Percentiles rank a stretch among this genome's conserved stretches.
phyloP scores from a whole-genome alignment of 2,888 invertebrate genomes.

The Ectemnius lituratus region DNA sequence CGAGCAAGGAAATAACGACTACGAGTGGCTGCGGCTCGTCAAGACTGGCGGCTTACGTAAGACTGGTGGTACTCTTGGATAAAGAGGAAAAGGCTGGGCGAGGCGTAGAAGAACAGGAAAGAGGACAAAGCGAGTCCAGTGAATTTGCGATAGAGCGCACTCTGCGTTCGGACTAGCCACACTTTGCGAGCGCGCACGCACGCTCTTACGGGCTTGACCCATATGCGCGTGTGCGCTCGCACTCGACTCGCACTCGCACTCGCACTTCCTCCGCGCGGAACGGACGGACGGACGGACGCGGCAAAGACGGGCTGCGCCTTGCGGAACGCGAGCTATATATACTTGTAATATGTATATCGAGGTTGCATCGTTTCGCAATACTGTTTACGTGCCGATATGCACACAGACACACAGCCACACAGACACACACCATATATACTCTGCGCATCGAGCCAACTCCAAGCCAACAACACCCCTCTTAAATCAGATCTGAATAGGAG shows the following conservation, averaged over 20 bases:
- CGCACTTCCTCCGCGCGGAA: not conserved
- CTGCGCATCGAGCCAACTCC: too few relatives aligned
- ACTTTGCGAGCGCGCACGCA: too few relatives aligned
- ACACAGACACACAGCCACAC: too few relatives aligned
- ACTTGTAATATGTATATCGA: slow-evolving; percentile 7
- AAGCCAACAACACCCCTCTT: too few relatives aligned
- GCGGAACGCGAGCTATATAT: not conserved
- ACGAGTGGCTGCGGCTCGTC: not conserved
- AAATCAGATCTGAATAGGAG: too few relatives aligned
- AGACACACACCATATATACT: too few relatives aligned
- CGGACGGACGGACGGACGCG: not conserved
- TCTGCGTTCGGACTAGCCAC: too few relatives aligned
- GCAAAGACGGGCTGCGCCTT: slow-evolving; percentile 1
- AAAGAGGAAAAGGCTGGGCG: slow-evolving; percentile 11
- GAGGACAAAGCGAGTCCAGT: too few relatives aligned
- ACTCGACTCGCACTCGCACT: not conserved
- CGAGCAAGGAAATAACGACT: not conserved
- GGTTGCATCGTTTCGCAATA: not conserved
- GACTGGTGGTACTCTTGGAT: not conserved
- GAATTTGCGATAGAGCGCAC: too few relatives aligned
- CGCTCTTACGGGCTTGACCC: not conserved
- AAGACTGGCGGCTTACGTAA: slow-evolving; percentile 3
- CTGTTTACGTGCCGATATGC: not conserved
- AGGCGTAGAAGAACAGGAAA: not conserved
- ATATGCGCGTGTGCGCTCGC: not conserved